These are phyloP conservation scores for Diphyllodes magnificus DNA, from an alignment of 2,113 vertebrate genomes.

Conservation along the genomic window DNA sequence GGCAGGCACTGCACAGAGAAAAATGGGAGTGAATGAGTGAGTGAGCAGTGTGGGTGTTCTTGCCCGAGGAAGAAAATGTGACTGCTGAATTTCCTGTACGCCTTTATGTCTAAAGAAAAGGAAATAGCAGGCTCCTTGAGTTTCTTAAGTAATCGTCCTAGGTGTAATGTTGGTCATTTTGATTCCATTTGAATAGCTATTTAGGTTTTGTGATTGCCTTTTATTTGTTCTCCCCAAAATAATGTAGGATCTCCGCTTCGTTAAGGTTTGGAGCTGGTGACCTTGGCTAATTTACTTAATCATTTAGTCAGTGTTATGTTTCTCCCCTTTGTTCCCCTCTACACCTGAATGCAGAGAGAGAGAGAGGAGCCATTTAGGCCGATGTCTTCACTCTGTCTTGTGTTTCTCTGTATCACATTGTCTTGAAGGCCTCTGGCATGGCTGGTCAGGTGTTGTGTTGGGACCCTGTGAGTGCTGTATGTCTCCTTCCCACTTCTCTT, in stretches of 20 bases:
- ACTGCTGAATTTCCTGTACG: background rate
- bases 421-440: background rate
- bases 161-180: background rate
- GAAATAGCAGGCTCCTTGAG: background rate
- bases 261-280: background rate
- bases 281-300: background rate
- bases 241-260: background rate
- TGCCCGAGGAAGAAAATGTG: background rate
- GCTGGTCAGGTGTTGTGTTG: background rate
- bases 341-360: background rate
- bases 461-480: background rate
- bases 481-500: background rate
- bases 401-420: background rate
- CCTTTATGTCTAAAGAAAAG: background rate
- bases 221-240: background rate
- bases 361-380: background rate
- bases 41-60: background rate
- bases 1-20: background rate
- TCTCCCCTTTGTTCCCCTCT: background rate
- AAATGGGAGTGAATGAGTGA: background rate
- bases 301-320: background rate
- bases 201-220: background rate
- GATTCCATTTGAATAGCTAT: background rate
- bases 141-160: background rate
- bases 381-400: background rate